A percentile compares a stretch with the other conserved stretches of the same genome.
phyloP scores from a whole-genome alignment of 1,140 invertebrate species.

The Eurosta solidaginis region DNA sequence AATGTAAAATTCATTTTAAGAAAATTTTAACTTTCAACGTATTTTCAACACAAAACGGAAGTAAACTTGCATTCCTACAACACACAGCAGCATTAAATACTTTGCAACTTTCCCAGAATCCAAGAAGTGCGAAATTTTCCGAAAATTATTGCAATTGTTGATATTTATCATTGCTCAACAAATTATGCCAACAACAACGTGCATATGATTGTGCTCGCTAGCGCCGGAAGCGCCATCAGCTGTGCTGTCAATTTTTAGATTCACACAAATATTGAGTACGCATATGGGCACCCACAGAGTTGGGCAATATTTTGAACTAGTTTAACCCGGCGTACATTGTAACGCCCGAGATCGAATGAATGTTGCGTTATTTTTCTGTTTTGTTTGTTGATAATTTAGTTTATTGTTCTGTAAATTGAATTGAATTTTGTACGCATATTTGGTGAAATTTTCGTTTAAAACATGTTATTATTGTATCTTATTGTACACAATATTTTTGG shows the following conservation, averaged over 20 bases:
- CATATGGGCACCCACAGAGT: too few species aligned
- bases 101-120: background rate
- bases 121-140: background rate
- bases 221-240: slow-evolving; percentile 3
- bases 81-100: background rate
- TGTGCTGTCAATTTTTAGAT: background rate
- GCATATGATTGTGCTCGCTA: background rate
- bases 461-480: too few species aligned
- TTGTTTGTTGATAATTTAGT: too few species aligned
- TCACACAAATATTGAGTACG: background rate
- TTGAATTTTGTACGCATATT: too few species aligned
- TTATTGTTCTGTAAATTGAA: too few species aligned
- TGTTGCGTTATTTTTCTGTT: too few species aligned
- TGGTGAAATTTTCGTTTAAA: too few species aligned
- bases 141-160: background rate
- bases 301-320: too few species aligned
- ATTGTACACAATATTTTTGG: too few species aligned
- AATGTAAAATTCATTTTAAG: background rate
- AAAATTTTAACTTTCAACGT: background rate
- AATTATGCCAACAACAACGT: background rate
- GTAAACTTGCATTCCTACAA: too few species aligned
- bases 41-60: background rate
- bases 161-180: background rate
- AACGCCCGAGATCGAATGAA: too few species aligned
- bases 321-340: too few species aligned